A percentile compares a stretch with the other conserved stretches of the same genome.
Evolutionary conservation across 2,113 vertebrate species (phyloP).

Genomic region (Anhinga anhinga): DNA sequence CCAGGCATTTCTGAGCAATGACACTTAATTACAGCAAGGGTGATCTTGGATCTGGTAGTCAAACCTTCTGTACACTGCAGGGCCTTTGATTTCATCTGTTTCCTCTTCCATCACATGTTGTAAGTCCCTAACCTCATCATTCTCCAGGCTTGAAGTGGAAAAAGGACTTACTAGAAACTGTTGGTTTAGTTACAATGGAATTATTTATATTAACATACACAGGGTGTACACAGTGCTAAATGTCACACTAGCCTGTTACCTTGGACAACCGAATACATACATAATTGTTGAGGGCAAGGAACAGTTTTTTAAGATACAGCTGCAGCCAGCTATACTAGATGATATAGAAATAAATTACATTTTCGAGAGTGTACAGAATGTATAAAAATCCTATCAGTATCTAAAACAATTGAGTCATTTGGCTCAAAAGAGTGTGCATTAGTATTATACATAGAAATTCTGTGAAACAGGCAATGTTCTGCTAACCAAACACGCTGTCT

Average conservation of each 20-base stretch:
- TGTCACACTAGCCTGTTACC: not conserved
- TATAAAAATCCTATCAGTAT: not conserved
- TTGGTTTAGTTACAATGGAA: not conserved
- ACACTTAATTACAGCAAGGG: not conserved
- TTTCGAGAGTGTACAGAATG: not conserved
- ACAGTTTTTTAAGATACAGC: not conserved
- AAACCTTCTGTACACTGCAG: fast-evolving
- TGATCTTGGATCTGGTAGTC: not conserved
- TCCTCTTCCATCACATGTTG: not conserved
- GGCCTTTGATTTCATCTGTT: not conserved
- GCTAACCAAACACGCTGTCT: not conserved
- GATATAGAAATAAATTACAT: not conserved
- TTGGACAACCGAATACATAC: not conserved
- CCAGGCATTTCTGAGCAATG: not conserved
- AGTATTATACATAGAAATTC: not conserved
- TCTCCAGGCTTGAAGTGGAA: not conserved
- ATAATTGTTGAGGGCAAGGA: not conserved
- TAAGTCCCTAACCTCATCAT: not conserved
- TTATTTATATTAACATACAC: not conserved
- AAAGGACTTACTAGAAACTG: not conserved
- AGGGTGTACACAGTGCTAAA: not conserved
- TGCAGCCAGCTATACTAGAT: not conserved
- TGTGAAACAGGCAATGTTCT: not conserved
- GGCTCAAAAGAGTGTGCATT: not conserved
- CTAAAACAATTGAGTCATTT: not conserved